Evolutionary conservation across 2,888 invertebrate species (phyloP).

Genomic region (Magallana nippona): DNA sequence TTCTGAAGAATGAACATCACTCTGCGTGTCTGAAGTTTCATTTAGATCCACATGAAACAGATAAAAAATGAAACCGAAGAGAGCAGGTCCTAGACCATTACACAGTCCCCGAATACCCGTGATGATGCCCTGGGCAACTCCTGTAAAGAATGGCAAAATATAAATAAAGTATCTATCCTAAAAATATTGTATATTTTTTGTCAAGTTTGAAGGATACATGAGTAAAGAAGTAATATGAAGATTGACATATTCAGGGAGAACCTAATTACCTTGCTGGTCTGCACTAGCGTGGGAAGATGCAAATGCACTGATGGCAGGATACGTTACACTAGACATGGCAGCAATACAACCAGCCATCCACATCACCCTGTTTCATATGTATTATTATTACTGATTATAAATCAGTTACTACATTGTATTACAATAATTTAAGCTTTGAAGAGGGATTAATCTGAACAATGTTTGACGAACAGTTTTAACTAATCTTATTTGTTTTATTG

Average conservation of each 20-base stretch:
- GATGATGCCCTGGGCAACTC: constrained; percentile 92
- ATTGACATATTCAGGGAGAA: neutral
- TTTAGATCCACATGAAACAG: constrained; percentile 98
- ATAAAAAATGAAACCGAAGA: constrained; percentile 99
- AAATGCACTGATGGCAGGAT: constrained; percentile 99
- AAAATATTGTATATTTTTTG: too few relatives aligned
- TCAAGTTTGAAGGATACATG: too few relatives aligned
- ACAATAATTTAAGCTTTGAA: too few relatives aligned
- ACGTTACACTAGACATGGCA: constrained; percentile 96
- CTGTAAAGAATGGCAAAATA: constrained; percentile 58
- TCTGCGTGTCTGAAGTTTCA: constrained; percentile 57
- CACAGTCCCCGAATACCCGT: constrained; percentile 99
- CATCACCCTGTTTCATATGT: constrained; percentile 92
- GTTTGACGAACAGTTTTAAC: too few relatives aligned
- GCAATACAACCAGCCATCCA: constrained; percentile 99
- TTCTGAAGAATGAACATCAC: neutral
- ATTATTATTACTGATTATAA: neutral
- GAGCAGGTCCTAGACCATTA: constrained; percentile 98
- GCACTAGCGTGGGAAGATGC: constrained; percentile 98
- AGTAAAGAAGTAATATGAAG: neutral
- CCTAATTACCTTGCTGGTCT: constrained; percentile 93
- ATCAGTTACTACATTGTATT: neutral
- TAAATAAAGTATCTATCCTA: too few relatives aligned
- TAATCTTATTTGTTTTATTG: too few relatives aligned
- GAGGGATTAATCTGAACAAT: too few relatives aligned